phyloP scores from a whole-genome alignment of 2,888 invertebrate species.

The Drosophila meridiana region DNA sequence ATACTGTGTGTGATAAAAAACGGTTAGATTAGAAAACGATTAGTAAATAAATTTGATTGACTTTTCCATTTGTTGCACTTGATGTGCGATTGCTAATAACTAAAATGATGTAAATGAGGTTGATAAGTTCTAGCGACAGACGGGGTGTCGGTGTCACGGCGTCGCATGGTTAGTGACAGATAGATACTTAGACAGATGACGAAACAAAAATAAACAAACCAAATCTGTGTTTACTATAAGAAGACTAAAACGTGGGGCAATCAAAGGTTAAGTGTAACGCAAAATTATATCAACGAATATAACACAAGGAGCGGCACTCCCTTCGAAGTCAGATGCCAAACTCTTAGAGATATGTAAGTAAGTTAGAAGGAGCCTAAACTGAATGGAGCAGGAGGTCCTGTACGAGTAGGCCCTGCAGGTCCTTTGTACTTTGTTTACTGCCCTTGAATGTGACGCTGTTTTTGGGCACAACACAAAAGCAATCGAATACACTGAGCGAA shows the following conservation, averaged over 20 bases:
- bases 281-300: constrained; percentile 22
- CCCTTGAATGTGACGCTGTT: constrained; percentile 51
- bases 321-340: constrained; percentile 20
- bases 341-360: constrained; percentile 4
- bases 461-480: constrained; percentile 56
- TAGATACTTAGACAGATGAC: constrained; percentile 37
- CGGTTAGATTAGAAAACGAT: constrained; percentile 77
- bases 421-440: constrained; percentile 48
- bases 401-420: constrained; percentile 41
- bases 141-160: constrained; percentile 59
- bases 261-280: constrained; percentile 29
- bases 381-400: constrained; percentile 22
- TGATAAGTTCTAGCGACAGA: constrained; percentile 39
- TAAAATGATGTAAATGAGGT: constrained; percentile 24
- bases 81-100: constrained; percentile 39
- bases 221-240: constrained; percentile 22
- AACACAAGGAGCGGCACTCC: constrained; percentile 43
- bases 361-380: constrained; percentile 30
- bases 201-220: constrained; percentile 31
- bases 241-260: constrained; percentile 19
- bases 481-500: constrained; percentile 38
- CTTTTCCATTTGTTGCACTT: constrained; percentile 43
- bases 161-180: constrained; percentile 62
- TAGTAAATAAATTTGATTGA: constrained; percentile 71
- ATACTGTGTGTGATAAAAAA: constrained; percentile 80